Evolutionary conservation across 2,797 vertebrate genomes (phyloP).

Genomic region (Melanotaenia nigrans): DNA sequence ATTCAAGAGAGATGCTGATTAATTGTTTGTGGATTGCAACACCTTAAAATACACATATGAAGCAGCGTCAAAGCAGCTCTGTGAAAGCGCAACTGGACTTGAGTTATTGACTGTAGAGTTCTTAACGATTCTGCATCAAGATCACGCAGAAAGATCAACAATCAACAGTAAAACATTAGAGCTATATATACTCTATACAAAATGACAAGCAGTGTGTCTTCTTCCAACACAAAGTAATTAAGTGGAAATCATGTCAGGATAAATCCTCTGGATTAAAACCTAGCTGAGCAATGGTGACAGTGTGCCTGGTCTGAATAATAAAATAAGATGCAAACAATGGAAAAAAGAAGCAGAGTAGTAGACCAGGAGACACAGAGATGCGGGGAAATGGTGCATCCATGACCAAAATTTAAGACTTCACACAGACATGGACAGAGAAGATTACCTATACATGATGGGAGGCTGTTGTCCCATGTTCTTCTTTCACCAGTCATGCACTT

Average conservation of each 20-base stretch:
- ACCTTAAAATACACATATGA: constrained; percentile 21
- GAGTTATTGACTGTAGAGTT: constrained; percentile 16
- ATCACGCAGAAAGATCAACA: constrained; percentile 51
- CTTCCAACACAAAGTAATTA: constrained; percentile 64
- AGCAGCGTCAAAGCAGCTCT: constrained; percentile 12
- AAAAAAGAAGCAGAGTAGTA: background rate
- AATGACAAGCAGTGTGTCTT: constrained; percentile 50
- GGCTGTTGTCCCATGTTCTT: constrained; percentile 93
- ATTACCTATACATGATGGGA: constrained; percentile 96
- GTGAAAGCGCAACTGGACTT: constrained; percentile 30
- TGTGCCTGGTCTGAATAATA: constrained; percentile 46
- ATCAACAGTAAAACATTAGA: constrained; percentile 51
- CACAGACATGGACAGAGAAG: constrained; percentile 6
- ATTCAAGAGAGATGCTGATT: constrained; percentile 23
- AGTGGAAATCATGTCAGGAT: constrained; percentile 57
- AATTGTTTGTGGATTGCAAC: constrained; percentile 31
- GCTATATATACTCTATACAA: constrained; percentile 52
- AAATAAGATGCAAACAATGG: constrained; percentile 32
- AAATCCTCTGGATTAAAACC: constrained; percentile 69
- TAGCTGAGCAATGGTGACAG: constrained; percentile 45
- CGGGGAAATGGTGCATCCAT: background rate
- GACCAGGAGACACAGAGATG: background rate
- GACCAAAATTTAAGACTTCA: background rate
- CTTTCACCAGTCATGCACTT: constrained; percentile 97
- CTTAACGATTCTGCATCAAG: constrained; percentile 40